A percentile compares a stretch with the other conserved stretches of the same genome.
These are phyloP conservation scores for Meloidogyne exigua DNA, from an alignment of 1,140 invertebrate genomes.

Conservation along the genomic window DNA sequence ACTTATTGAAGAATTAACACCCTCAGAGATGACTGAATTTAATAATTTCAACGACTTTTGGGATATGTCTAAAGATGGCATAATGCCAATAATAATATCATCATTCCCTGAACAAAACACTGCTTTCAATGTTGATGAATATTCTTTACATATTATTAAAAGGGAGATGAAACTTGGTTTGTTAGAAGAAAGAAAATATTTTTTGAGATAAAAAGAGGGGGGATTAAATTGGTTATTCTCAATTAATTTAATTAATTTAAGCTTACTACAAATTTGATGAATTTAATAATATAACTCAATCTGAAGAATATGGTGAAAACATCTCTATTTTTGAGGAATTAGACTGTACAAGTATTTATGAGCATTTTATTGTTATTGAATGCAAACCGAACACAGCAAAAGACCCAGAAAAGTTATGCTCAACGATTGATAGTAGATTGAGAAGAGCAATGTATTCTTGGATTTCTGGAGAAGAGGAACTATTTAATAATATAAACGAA, in stretches of 20 bases:
- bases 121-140: constrained; percentile 8
- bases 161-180: too few species aligned
- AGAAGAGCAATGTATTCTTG: not conserved
- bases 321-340: constrained; percentile 11
- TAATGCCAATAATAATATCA: constrained; percentile 9
- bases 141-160: not conserved
- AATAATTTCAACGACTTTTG: not conserved
- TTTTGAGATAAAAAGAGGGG: too few species aligned
- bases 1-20: constrained; percentile 9
- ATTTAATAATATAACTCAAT: not conserved
- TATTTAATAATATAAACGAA: too few species aligned
- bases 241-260: not conserved
- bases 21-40: not conserved
- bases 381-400: not conserved
- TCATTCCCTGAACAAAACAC: constrained; percentile 15
- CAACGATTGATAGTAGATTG: not conserved
- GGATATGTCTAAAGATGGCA: not conserved
- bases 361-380: constrained; percentile 13
- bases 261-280: not conserved
- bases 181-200: too few species aligned
- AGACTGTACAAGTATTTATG: constrained; percentile 3
- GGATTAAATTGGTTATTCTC: not conserved
- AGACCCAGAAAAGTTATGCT: not conserved
- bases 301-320: not conserved
- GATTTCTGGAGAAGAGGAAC: too few species aligned